phyloP scores from a whole-genome alignment of 1,140 invertebrate species.

The Drosophila nikananu region DNA sequence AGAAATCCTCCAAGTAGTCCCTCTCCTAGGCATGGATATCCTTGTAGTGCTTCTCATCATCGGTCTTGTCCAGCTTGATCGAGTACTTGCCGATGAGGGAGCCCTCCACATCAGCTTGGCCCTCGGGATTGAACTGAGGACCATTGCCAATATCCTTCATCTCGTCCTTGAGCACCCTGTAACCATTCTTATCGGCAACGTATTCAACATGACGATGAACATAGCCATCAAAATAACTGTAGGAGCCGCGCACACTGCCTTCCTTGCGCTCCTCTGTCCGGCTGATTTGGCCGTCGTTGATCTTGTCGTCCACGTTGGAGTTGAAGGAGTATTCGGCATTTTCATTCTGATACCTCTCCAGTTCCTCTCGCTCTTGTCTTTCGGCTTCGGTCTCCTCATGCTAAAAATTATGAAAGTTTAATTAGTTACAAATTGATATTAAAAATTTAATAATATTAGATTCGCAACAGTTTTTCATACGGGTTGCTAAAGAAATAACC shows the following conservation, averaged over 20 bases:
- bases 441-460: not conserved
- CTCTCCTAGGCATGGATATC: slow-evolving; percentile 45
- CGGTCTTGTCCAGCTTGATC: slow-evolving; percentile 71
- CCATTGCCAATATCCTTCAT: slow-evolving; percentile 86
- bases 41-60: slow-evolving; percentile 73
- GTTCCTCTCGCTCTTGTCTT: slow-evolving; percentile 29
- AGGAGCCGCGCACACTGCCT: slow-evolving; percentile 86
- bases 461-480: too few species aligned
- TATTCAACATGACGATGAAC: slow-evolving; percentile 87
- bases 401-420: slow-evolving; percentile 10
- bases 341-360: slow-evolving; percentile 67
- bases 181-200: slow-evolving; percentile 87
- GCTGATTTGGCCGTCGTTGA: slow-evolving; percentile 86
- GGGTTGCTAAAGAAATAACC: not conserved
- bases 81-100: slow-evolving; percentile 83
- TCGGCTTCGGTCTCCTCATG: slow-evolving; percentile 34
- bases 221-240: slow-evolving; percentile 87
- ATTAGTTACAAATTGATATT: not conserved
- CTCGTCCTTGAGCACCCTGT: slow-evolving; percentile 86
- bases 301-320: slow-evolving; percentile 86
- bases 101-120: slow-evolving; percentile 85
- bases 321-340: slow-evolving; percentile 86
- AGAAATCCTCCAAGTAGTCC: slow-evolving; percentile 58
- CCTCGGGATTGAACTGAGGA: slow-evolving; percentile 85
- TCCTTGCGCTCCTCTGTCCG: slow-evolving; percentile 86